phyloP scores from a whole-genome alignment of 2,888 invertebrate species.

The Lasioglossum vierecki region DNA sequence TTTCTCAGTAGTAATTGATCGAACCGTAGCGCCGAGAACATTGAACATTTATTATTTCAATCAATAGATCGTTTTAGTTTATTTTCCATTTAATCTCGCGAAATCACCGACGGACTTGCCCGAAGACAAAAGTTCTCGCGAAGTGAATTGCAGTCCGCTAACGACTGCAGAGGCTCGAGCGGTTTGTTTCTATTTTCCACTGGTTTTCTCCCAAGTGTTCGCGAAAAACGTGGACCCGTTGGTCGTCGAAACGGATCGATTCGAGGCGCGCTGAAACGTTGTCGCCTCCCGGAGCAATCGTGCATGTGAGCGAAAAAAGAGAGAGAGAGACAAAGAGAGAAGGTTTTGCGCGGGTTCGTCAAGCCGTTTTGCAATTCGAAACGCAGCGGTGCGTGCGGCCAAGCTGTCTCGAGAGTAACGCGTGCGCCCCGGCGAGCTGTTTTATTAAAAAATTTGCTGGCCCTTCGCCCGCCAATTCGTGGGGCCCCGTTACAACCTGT shows the following conservation, averaged over 20 bases:
- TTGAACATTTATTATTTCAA: background rate
- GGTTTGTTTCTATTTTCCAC: background rate
- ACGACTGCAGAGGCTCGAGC: background rate
- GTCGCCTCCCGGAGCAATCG: conserved; percentile 45
- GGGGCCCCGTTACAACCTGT: conserved; percentile 44
- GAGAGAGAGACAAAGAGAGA: background rate
- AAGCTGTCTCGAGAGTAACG: conserved; percentile 35
- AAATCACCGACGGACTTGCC: background rate
- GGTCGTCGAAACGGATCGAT: conserved; percentile 42
- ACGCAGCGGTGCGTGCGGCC: conserved; percentile 42
- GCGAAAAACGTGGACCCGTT: conserved; percentile 3
- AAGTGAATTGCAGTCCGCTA: background rate
- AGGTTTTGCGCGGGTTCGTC: background rate
- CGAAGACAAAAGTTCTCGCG: background rate
- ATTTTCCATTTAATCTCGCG: background rate
- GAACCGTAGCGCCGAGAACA: no score
- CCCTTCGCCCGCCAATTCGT: background rate
- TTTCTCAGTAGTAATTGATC: no score
- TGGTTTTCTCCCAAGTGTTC: background rate
- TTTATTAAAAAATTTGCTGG: conserved; percentile 29
- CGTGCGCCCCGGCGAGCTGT: conserved; percentile 3
- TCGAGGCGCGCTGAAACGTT: conserved; percentile 43
- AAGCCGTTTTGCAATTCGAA: conserved; percentile 54
- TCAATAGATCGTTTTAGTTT: background rate
- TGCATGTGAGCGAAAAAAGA: conserved; percentile 35